phyloP scores from a whole-genome alignment of 2,113 vertebrate species.

The Rhynchomys soricoides region DNA sequence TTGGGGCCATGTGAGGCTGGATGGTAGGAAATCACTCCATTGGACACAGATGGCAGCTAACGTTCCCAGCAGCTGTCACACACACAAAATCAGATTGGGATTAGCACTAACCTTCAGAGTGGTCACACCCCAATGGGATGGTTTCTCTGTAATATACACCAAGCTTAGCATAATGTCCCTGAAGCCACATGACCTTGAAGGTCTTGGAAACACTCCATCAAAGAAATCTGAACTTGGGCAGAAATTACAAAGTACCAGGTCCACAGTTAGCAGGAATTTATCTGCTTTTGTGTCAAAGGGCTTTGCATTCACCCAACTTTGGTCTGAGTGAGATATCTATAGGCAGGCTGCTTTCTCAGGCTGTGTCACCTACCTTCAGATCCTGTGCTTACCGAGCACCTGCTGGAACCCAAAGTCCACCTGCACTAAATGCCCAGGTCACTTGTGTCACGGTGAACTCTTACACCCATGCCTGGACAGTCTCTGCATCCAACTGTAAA shows the following conservation, averaged over 20 bases:
- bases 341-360: constrained; percentile 59
- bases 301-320: neutral
- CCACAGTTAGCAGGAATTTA: constrained; percentile 73
- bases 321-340: constrained; percentile 74
- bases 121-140: constrained; percentile 43
- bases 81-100: constrained; percentile 86
- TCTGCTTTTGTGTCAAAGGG: constrained; percentile 60
- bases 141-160: constrained; percentile 66
- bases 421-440: neutral
- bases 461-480: neutral
- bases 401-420: constrained; percentile 53
- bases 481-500: neutral
- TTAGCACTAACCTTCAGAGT: constrained; percentile 81
- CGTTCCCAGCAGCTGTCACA: constrained; percentile 88
- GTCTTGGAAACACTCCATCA: constrained; percentile 77
- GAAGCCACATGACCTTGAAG: constrained; percentile 64
- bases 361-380: constrained; percentile 47
- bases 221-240: constrained; percentile 76
- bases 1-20: constrained; percentile 80
- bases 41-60: constrained; percentile 83
- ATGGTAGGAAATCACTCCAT: constrained; percentile 80
- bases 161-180: constrained; percentile 66
- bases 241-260: constrained; percentile 78
- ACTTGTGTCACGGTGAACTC: neutral
- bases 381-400: constrained; percentile 30